phyloP scores from a whole-genome alignment of 2,797 vertebrate species.

The Lacerta agilis region DNA sequence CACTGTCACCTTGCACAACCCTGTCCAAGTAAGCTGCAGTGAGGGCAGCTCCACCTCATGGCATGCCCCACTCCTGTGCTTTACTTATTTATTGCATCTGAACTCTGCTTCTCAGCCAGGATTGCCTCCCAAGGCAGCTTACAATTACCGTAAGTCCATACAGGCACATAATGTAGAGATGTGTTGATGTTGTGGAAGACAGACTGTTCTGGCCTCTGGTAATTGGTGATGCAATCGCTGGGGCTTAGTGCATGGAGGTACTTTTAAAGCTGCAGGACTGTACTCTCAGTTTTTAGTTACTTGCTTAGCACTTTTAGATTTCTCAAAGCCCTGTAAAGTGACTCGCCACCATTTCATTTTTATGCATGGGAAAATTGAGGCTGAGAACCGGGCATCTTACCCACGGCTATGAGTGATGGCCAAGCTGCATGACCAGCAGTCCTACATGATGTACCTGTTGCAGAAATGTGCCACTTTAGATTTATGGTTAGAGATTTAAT shows the following conservation, averaged over 20 bases:
- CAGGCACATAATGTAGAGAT: neutral
- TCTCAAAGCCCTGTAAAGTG: neutral
- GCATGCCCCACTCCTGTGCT: too few species aligned
- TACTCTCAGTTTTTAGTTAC: neutral
- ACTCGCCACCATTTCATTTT: neutral
- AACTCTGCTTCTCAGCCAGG: neutral
- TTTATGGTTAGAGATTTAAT: neutral
- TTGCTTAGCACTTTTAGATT: neutral
- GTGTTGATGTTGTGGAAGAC: neutral
- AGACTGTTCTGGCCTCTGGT: neutral
- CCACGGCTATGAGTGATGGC: neutral
- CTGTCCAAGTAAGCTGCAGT: too few species aligned
- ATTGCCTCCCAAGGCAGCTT: neutral
- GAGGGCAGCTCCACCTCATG: too few species aligned
- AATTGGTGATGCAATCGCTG: neutral
- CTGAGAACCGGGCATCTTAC: neutral
- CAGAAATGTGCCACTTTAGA: neutral
- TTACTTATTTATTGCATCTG: neutral
- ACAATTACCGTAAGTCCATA: neutral
- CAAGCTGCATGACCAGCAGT: neutral
- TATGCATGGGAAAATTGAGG: neutral
- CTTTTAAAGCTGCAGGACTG: accelerated
- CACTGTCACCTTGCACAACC: too few species aligned
- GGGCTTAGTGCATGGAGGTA: too few species aligned
- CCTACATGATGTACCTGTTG: neutral